A percentile compares a stretch with the other conserved stretches of the same genome.
Evolutionary conservation across 1,140 invertebrate genomes (phyloP).

Genomic region (Neodiprion lecontei): DNA sequence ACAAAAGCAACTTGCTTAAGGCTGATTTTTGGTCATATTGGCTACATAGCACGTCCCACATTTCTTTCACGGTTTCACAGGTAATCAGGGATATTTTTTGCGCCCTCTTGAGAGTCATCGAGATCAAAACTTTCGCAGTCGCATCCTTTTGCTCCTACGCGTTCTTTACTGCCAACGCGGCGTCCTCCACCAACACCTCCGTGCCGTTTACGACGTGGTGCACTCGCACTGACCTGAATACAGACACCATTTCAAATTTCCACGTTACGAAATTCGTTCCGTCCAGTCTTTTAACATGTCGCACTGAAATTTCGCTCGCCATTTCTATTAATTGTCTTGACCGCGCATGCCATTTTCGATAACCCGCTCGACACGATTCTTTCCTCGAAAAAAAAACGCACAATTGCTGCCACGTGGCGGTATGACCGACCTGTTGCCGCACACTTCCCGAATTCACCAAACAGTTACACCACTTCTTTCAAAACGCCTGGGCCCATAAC

Average conservation of each 20-base stretch:
- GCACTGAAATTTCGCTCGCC: conserved; percentile 16
- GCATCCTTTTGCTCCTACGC: conserved; percentile 27
- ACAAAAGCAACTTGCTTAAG: conserved; percentile 23
- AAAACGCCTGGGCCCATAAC: conserved; percentile 29
- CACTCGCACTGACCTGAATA: conserved; percentile 15
- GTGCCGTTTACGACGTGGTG: conserved; percentile 15
- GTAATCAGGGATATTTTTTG: conserved; percentile 21
- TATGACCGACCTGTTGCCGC: conserved; percentile 2
- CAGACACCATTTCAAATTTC: conserved; percentile 21
- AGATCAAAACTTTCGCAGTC: conserved; percentile 22
- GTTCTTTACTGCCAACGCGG: conserved; percentile 13
- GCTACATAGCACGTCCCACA: conserved; percentile 26
- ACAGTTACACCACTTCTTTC: conserved; percentile 6
- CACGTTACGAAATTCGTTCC: conserved; percentile 24
- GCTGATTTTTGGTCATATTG: conserved; percentile 21
- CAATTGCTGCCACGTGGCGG: conserved; percentile 14
- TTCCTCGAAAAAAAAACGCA: not conserved
- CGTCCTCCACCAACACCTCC: conserved; percentile 9
- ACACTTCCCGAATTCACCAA: not conserved
- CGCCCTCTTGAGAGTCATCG: conserved; percentile 20
- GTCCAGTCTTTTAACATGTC: conserved; percentile 19
- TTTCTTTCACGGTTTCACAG: conserved; percentile 26
- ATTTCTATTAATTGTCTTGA: conserved; percentile 10
- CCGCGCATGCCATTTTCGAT: conserved; percentile 4
- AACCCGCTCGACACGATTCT: not conserved